phyloP scores from a whole-genome alignment of 2,888 invertebrate species.

The Apodemia zela region DNA sequence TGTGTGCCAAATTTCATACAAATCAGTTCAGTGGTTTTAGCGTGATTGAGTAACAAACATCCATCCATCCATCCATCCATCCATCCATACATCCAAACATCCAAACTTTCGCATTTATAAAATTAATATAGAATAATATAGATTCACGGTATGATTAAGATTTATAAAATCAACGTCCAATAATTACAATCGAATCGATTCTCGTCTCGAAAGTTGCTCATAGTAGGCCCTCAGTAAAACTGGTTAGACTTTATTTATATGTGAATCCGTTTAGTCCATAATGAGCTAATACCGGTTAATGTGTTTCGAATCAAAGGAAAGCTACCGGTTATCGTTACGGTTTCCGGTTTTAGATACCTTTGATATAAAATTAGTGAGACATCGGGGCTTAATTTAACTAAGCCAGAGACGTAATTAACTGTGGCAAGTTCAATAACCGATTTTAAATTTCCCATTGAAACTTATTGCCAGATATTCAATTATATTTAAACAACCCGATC shows the following conservation, averaged over 20 bases:
- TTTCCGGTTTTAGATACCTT: slow-evolving; percentile 12
- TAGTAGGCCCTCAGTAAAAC: slow-evolving; percentile 7
- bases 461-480: not conserved
- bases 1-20: too few species aligned
- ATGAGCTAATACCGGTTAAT: slow-evolving; percentile 14
- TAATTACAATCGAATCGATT: not conserved
- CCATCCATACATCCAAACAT: too few species aligned
- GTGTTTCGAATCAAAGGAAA: slow-evolving; percentile 10
- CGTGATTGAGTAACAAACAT: too few species aligned
- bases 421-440: slow-evolving; percentile 8
- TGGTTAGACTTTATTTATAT: slow-evolving; percentile 11
- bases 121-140: too few species aligned
- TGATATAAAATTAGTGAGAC: slow-evolving; percentile 14
- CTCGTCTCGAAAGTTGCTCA: not conserved
- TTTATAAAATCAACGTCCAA: not conserved
- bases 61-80: too few species aligned
- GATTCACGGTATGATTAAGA: not conserved
- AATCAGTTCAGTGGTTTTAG: too few species aligned
- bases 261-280: slow-evolving; percentile 10
- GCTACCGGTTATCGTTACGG: slow-evolving; percentile 14
- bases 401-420: not conserved
- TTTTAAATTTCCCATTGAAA: not conserved
- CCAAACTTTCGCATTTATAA: too few species aligned
- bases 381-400: not conserved
- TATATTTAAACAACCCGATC: too few species aligned